These are phyloP conservation scores for Epizoanthus stellaris DNA, from an alignment of 92 coral and sea anemone species.

Conservation along the genomic window DNA sequence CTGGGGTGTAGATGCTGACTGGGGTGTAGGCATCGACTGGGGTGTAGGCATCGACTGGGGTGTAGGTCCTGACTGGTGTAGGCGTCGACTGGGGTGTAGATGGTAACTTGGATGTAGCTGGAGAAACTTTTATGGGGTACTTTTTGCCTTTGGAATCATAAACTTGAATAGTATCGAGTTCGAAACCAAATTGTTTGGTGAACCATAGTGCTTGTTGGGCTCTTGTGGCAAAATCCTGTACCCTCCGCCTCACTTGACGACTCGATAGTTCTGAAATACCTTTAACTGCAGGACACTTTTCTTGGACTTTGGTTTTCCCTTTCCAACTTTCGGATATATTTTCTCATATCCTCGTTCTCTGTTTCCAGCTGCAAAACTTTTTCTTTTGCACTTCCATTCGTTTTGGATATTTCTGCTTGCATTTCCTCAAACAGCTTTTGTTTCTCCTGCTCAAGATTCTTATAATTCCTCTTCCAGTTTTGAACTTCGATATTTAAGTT, in stretches of 20 bases:
- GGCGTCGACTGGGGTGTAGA: not conserved
- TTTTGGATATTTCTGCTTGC: slow-evolving; percentile 15
- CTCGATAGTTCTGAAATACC: slow-evolving; percentile 12
- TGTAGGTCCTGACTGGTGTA: not conserved
- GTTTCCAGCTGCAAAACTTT: slow-evolving; percentile 31
- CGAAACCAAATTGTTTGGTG: slow-evolving; percentile 52
- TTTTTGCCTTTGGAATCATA: slow-evolving; percentile 49
- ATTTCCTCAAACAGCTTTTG: slow-evolving; percentile 49
- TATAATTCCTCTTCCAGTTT: slow-evolving; percentile 52
- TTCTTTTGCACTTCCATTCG: not conserved
- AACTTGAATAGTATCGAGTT: slow-evolving; percentile 48
- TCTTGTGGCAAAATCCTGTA: slow-evolving; percentile 37
- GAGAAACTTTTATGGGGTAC: slow-evolving; percentile 12
- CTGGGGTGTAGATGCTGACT: not conserved
- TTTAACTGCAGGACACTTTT: slow-evolving; percentile 9
- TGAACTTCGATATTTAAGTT: slow-evolving; percentile 45
- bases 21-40: not conserved
- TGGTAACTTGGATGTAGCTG: not conserved
- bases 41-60: not conserved
- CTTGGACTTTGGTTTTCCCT: not conserved
- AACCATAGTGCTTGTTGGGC: slow-evolving; percentile 63
- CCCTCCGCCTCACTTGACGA: slow-evolving; percentile 33
- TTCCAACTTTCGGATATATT: slow-evolving; percentile 41
- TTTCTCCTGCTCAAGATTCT: slow-evolving; percentile 61
- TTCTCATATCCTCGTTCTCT: slow-evolving; percentile 45